Evolutionary conservation across 2,888 invertebrate genomes (phyloP), one percentile per base, ranked within the genome.

Genomic region (Monochamus alternatus): DNA sequence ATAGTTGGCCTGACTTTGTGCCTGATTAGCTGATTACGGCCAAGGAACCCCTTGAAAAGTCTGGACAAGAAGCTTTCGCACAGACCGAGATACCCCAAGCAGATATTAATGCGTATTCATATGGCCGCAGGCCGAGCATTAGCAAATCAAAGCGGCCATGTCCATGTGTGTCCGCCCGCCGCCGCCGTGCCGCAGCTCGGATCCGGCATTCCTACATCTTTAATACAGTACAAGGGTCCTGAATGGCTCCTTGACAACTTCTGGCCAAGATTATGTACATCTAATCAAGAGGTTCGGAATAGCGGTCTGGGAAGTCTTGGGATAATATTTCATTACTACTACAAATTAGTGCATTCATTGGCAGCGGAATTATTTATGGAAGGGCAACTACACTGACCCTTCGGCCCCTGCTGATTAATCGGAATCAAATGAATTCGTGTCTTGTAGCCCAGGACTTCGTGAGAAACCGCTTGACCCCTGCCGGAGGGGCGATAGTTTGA

Each of bases 81-180:
- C 5, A 14, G 30, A 63, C 38, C n/a, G 71, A 51, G 63, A 65
- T 5, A 38, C 3, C 85, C 82, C 81, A 83, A 83, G 73, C 71
- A 78, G 80, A 84, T 83, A 84, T 84, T 82, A 82, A 83, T 82
- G 81, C 76, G 81, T 81, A 81, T 83, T 83, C 83, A 82, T 82
- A 83, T 82, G 80, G 81, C 82, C 80, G 44, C 73, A 73, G 82
- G 82, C 80, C 73, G 71, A 73, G 79, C 82, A 81, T 83, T 82
- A 82, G 82, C 81, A 82, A 83, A 83, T 83, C 83, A 83, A 83
- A 80, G 80, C 79, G 83, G 81, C 77, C 75, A 22, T 55, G 55
- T 80, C 77, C 80, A 81, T 83, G 82, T 81, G 81, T 82, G 83
- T 83, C 81, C 81, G 77, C 75, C 74, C 73, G 22, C 22, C 22